These are phyloP conservation scores for Cephonodes hylas DNA, from an alignment of 2,888 invertebrate species.

Conservation along the genomic window DNA sequence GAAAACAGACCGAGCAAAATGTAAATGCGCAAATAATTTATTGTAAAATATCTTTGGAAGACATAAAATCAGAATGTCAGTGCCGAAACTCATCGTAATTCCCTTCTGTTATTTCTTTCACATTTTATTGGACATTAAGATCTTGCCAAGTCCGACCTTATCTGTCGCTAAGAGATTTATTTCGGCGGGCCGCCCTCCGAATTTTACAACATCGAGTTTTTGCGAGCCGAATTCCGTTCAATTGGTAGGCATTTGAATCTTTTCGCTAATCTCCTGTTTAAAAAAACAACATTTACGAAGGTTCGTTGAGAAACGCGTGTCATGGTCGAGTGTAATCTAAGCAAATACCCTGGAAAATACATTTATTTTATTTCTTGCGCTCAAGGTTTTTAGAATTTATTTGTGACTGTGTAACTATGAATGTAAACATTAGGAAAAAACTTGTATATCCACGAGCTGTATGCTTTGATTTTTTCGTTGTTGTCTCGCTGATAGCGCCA, in stretches of 20 bases:
- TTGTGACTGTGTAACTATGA: no score
- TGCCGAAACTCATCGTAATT: constrained; percentile 13
- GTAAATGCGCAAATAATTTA: constrained; percentile 1
- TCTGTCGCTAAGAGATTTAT: constrained; percentile 58
- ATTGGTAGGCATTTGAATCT: constrained; percentile 6
- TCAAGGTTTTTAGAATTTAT: no score
- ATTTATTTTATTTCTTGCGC: no score
- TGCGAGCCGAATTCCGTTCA: constrained; percentile 10
- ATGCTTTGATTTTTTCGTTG: no score
- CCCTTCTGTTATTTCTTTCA: constrained; percentile 38
- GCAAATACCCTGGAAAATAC: not conserved
- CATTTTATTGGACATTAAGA: constrained; percentile 53
- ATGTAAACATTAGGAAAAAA: no score
- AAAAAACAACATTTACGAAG: not conserved
- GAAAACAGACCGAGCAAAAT: not conserved
- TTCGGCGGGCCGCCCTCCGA: constrained; percentile 17
- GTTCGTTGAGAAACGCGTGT: not conserved
- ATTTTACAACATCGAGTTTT: constrained; percentile 18
- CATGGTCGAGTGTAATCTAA: not conserved
- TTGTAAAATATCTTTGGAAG: constrained; percentile 6
- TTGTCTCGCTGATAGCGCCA: no score
- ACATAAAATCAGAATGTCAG: constrained; percentile 11
- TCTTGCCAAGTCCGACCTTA: constrained; percentile 44
- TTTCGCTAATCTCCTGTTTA: constrained; percentile 1
- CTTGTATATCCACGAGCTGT: no score